Conservation (phyloP, 2,888 invertebrate genomes). For the Gortyna flavago region DNA sequence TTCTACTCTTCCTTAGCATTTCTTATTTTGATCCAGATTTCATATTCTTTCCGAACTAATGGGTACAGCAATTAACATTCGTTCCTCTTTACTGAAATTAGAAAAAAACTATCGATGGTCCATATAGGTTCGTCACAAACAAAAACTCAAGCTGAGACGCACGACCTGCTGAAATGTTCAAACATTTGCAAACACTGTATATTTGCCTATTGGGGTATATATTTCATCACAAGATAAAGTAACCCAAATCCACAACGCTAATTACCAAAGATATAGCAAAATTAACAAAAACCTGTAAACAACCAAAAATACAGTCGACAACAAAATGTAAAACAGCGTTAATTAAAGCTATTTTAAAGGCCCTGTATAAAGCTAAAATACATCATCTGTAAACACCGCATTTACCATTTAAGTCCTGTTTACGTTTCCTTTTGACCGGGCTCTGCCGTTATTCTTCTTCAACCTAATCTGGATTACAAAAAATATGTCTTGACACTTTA, state of each 20-base stretch:
- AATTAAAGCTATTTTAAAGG: constrained; percentile 52
- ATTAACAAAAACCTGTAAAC: constrained; percentile 4
- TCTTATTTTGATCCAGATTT: neutral
- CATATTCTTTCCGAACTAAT: neutral
- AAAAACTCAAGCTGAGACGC: neutral
- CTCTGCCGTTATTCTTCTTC: constrained; percentile 77
- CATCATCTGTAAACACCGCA: constrained; percentile 56
- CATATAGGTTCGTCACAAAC: neutral
- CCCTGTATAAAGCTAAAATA: constrained; percentile 53
- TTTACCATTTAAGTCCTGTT: constrained; percentile 68
- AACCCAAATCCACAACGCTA: constrained; percentile 10
- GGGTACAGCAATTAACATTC: neutral
- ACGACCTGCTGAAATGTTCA: no score
- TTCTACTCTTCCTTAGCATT: neutral
- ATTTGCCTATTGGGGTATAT: neutral
- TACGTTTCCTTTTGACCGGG: constrained; percentile 76
- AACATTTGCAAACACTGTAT: neutral
- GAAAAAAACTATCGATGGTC: neutral
- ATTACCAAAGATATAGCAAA: constrained; percentile 23
- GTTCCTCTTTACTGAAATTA: neutral
- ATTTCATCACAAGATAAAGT: neutral
- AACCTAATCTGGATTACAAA: constrained; percentile 80
- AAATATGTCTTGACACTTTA: constrained; percentile 73
- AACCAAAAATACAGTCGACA: constrained; percentile 34
- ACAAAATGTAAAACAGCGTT: constrained; percentile 34